Base-by-base conservation (phyloP, 1,140 invertebrate genomes). In the Berghia stephanieae region DNA sequence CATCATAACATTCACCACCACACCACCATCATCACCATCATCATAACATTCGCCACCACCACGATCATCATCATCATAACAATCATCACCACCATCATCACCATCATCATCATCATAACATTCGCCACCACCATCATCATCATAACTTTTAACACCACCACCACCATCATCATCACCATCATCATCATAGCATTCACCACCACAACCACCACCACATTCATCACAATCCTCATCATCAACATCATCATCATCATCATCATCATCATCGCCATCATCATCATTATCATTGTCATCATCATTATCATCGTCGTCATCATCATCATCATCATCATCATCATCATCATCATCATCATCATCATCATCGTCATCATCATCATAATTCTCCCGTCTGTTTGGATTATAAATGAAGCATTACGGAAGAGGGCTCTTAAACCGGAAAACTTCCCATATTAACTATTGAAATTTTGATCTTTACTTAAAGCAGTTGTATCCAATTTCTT, bases 131-230 rank as follows among this genome's bases (percentile, higher is more conserved):
- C n/a, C 46, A 49, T 49, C 46, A 49, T 49, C 46, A 49, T 49
- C 46, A 49, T 49, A 13, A 49, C n/a, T n/a, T 16, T 49, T n/a
- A 49, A 16, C n/a, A n/a, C n/a, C n/a, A n/a, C n/a, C n/a, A n/a
- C n/a, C n/a, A n/a, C n/a, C n/a, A n/a, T 52, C 49, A 52, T 52
- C 49, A 52, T 52, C 46, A 49, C 46, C 46, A n/a, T n/a, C n/a
- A n/a, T n/a, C n/a, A n/a, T n/a, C n/a, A n/a, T n/a, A n/a, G n/a
- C n/a, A n/a, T n/a, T n/a, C n/a, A 49, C 46, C 46, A 49, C 46
- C 46, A 49, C 46, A 13, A 49, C 46, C 46, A 49, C 46, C 46
- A 49, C 46, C 46, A 49, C 46, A 13, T 16, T n/a, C 46, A 49
- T 49, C 46, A 49, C 46, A 13, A 49, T 49, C 46, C 13, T n/a